These are phyloP conservation scores for Pionites leucogaster DNA, from an alignment of 2,113 vertebrate species.

Conservation along the genomic window DNA sequence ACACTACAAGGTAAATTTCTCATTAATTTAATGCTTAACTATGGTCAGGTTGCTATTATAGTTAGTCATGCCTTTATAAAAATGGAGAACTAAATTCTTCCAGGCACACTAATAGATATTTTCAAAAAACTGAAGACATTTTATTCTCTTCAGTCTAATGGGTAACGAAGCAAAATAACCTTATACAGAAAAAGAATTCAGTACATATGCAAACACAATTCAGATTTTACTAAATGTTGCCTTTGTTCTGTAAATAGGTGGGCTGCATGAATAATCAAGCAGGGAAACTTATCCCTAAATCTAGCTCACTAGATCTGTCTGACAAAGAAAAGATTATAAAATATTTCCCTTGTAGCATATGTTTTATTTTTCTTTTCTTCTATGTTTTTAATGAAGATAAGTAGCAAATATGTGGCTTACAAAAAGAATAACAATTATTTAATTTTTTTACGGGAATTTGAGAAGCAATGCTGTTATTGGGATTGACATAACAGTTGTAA, in stretches of 20 bases:
- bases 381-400: neutral
- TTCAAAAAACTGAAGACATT: neutral
- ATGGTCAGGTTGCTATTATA: neutral
- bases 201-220: accelerated
- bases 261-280: neutral
- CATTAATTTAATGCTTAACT: conserved; percentile 27
- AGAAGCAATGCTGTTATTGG: neutral
- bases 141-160: neutral
- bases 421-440: neutral
- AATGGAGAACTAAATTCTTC: neutral
- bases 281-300: neutral
- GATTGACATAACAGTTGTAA: neutral
- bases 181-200: neutral
- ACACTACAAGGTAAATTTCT: neutral
- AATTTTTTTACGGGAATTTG: neutral
- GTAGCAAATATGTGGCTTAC: accelerated
- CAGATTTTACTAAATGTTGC: neutral
- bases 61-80: neutral
- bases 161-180: neutral
- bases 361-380: neutral
- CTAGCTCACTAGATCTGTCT: neutral
- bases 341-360: neutral
- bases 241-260: neutral
- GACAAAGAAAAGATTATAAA: neutral
- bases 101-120: neutral